phyloP scores from a whole-genome alignment of 2,113 vertebrate species.

The Gulo gulo region DNA sequence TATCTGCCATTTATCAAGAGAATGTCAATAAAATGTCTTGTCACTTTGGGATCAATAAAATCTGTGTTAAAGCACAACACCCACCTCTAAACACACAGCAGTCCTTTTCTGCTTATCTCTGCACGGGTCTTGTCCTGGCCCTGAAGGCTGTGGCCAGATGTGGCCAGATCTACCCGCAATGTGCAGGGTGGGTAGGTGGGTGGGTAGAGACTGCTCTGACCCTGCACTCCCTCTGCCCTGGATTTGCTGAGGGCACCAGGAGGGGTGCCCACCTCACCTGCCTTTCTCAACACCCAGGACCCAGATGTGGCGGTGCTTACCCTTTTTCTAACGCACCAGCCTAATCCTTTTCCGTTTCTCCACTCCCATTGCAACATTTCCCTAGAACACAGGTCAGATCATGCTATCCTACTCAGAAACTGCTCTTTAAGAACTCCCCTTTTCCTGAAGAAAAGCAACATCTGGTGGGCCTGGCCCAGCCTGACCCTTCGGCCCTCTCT shows the following conservation, averaged over 20 bases:
- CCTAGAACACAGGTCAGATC: neutral
- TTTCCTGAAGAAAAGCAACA: neutral
- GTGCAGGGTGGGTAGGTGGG: rapidly evolving
- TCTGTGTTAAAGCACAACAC: constrained; percentile 73
- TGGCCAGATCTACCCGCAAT: too few species aligned
- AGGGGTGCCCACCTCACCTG: neutral
- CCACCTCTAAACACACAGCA: neutral
- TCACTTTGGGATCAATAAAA: constrained; percentile 78
- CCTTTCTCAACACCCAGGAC: neutral
- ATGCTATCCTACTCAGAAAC: neutral
- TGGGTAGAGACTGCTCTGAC: rapidly evolving
- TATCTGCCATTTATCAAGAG: constrained; percentile 65
- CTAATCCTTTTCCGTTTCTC: neutral
- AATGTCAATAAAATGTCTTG: constrained; percentile 74
- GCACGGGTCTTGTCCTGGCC: neutral
- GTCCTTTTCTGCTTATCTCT: constrained; percentile 65
- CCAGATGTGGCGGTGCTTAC: neutral
- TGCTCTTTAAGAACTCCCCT: neutral
- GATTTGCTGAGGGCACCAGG: rapidly evolving
- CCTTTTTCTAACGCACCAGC: neutral
- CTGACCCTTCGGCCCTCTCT: neutral
- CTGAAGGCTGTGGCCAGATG: neutral
- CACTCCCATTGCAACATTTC: neutral
- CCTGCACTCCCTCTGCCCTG: rapidly evolving
- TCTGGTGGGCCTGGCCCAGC: neutral